Evolutionary conservation across 1,140 invertebrate genomes (phyloP).

Genomic region (Apis florea): DNA sequence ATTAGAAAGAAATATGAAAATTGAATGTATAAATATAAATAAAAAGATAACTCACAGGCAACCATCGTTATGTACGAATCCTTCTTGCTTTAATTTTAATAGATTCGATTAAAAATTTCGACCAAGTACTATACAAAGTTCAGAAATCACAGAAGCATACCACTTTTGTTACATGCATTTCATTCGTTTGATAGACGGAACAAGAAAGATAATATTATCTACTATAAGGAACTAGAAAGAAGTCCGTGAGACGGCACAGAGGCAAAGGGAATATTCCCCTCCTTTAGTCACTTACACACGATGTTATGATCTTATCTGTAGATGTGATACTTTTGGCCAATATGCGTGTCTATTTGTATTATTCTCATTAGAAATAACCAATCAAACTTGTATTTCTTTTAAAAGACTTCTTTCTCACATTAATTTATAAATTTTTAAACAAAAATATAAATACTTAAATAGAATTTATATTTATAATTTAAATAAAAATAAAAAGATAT

Average conservation of each 20-base stretch:
- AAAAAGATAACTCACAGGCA: conserved; percentile 48
- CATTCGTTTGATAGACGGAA: conserved; percentile 30
- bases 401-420: background rate
- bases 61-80: conserved; percentile 44
- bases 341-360: too few species aligned
- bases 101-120: conserved; percentile 1
- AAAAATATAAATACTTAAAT: background rate
- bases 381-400: too few species aligned
- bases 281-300: too few species aligned
- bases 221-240: too few species aligned
- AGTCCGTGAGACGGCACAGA: too few species aligned
- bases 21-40: background rate
- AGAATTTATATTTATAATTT: background rate
- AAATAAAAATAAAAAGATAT: background rate
- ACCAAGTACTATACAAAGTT: conserved; percentile 19
- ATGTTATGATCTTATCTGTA: too few species aligned
- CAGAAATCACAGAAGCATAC: conserved; percentile 9
- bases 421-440: background rate
- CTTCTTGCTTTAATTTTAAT: conserved; percentile 12
- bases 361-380: too few species aligned
- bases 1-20: background rate
- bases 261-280: too few species aligned
- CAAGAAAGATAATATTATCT: conserved; percentile 26
- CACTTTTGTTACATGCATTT: conserved; percentile 23
- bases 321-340: too few species aligned